Percentiles rank a stretch among this genome's conserved stretches.
phyloP scores from a whole-genome alignment of 2,113 vertebrate genomes.

The Aramus guarauna region DNA sequence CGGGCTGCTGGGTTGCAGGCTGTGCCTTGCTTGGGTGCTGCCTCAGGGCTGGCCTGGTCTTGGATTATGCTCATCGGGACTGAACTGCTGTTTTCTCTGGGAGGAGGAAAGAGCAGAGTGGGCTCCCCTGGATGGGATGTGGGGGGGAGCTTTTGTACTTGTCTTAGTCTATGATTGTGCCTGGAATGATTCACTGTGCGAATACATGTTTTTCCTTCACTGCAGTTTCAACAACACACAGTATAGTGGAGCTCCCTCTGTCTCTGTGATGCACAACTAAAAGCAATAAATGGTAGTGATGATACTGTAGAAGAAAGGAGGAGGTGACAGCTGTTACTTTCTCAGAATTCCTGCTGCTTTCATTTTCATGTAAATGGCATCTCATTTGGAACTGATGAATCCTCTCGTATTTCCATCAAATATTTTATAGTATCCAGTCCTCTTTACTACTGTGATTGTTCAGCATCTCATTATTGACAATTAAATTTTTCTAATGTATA shows the following conservation, averaged over 20 bases:
- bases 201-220: not conserved
- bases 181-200: not conserved
- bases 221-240: not conserved
- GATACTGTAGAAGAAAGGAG: not conserved
- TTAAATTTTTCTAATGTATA: not conserved
- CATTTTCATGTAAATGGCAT: not conserved
- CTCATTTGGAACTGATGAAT: not conserved
- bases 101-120: not conserved
- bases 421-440: not conserved
- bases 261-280: not conserved
- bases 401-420: not conserved
- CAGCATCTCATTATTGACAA: not conserved
- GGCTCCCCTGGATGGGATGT: not conserved
- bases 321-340: not conserved
- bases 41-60: not conserved
- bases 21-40: not conserved
- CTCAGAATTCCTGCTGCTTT: not conserved
- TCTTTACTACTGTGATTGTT: not conserved
- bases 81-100: not conserved
- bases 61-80: not conserved
- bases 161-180: not conserved
- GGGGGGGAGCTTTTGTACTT: accelerated
- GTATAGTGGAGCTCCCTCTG: not conserved
- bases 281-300: not conserved
- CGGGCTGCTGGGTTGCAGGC: not conserved